phyloP scores from a whole-genome alignment of 1,140 invertebrate genomes.

The Hyles vespertilio region DNA sequence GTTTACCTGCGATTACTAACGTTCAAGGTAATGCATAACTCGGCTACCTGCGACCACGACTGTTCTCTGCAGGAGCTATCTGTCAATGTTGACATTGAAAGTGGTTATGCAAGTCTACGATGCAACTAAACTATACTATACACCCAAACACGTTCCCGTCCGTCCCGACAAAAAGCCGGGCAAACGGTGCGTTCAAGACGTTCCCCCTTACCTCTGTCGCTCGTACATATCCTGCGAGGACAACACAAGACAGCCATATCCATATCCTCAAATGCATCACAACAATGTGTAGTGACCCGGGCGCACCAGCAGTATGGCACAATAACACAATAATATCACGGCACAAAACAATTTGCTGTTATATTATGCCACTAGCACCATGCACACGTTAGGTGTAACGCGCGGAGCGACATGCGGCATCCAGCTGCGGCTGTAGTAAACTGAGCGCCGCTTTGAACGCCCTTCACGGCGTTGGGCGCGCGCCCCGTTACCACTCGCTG shows the following conservation, averaged over 20 bases:
- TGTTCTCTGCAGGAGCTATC: constrained; percentile 23
- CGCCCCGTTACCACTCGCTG: constrained; percentile 42
- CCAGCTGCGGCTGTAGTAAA: constrained; percentile 61
- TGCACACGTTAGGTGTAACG: constrained; percentile 57
- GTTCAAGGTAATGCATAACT: constrained; percentile 56
- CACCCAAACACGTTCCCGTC: constrained; percentile 33
- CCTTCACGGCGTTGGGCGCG: constrained; percentile 52
- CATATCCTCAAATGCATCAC: constrained; percentile 76
- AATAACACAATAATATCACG: constrained; percentile 60
- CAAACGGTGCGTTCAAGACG: constrained; percentile 64
- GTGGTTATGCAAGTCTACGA: constrained; percentile 57
- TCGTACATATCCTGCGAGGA: constrained; percentile 74
- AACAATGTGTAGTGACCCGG: constrained; percentile 52
- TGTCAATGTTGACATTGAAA: constrained; percentile 68
- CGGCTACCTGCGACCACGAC: constrained; percentile 21
- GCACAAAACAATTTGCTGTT: constrained; percentile 67
- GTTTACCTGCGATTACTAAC: constrained; percentile 66
- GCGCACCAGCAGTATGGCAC: constrained; percentile 54
- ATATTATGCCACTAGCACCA: constrained; percentile 69
- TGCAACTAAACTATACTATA: constrained; percentile 24
- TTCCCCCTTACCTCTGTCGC: constrained; percentile 74
- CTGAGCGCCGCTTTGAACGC: constrained; percentile 63
- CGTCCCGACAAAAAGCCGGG: constrained; percentile 54
- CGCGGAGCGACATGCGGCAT: constrained; percentile 56
- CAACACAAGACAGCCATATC: constrained; percentile 75